Conservation (phyloP, 2,113 vertebrate species). For the Poeciliopsis occidentalis region DNA sequence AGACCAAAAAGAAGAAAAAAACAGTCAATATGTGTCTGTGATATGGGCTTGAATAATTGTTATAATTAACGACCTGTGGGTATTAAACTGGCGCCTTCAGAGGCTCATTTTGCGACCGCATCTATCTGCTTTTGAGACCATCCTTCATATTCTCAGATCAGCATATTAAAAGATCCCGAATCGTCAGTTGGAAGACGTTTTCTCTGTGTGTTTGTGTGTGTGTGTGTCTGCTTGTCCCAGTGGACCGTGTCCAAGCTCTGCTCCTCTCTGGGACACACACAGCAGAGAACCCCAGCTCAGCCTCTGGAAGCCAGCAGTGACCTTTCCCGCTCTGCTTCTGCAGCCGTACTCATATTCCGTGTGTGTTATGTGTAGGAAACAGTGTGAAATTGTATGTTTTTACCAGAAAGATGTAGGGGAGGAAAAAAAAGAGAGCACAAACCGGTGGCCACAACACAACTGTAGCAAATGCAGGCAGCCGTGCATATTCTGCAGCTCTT, state of each 20-base stretch:
- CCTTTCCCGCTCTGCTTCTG: constrained; percentile 74
- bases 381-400: constrained; percentile 17
- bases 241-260: constrained; percentile 35
- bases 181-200: constrained; percentile 4
- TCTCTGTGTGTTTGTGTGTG: constrained; percentile 8
- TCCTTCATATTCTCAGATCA: constrained; percentile 34
- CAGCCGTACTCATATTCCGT: constrained; percentile 60
- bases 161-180: constrained; percentile 25
- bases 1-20: constrained; percentile 35
- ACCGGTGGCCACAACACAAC: constrained; percentile 1
- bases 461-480: constrained; percentile 20
- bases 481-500: constrained; percentile 58
- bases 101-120: constrained; percentile 46
- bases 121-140: constrained; percentile 28
- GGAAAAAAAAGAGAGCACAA: constrained; percentile 6
- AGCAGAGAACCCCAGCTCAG: constrained; percentile 74
- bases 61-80: constrained; percentile 80
- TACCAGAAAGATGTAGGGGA: background rate
- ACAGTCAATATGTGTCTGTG: constrained; percentile 72
- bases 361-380: constrained; percentile 11
- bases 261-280: constrained; percentile 56
- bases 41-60: constrained; percentile 80
- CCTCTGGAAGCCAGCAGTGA: constrained; percentile 74
- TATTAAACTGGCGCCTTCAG: constrained; percentile 54
- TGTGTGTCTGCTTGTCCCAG: constrained; percentile 36